Percentiles rank a stretch among this genome's conserved stretches.
These are phyloP conservation scores for Potorous gilbertii DNA, from an alignment of 2,797 vertebrate genomes.

Conservation along the genomic window DNA sequence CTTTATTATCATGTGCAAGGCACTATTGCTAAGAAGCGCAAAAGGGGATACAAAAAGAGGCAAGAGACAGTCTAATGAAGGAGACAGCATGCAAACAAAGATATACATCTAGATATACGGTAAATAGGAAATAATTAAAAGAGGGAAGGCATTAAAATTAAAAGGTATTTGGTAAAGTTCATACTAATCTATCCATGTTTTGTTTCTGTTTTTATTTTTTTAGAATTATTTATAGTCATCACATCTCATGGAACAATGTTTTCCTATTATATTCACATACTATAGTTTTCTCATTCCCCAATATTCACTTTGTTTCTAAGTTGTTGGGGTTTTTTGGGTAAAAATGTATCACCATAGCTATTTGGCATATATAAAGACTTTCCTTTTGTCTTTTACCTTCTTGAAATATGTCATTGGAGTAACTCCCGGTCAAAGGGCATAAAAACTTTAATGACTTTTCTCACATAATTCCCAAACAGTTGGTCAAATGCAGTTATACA, in stretches of 20 bases:
- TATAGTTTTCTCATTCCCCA: not conserved
- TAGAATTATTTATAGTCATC: not conserved
- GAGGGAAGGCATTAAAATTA: not conserved
- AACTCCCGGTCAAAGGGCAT: not conserved
- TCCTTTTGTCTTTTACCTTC: not conserved
- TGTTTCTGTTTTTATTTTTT: not conserved
- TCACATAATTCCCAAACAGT: not conserved
- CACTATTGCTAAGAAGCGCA: not conserved
- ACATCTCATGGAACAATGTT: not conserved
- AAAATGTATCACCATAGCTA: not conserved
- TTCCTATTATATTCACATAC: not conserved
- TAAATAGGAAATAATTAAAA: not conserved
- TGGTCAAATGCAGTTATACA: not conserved
- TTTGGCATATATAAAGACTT: not conserved
- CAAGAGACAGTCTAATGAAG: not conserved
- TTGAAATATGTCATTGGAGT: not conserved
- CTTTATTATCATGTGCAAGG: not conserved
- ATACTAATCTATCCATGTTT: not conserved
- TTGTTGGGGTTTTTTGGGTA: not conserved
- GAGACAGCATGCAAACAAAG: not conserved
- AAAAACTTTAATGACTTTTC: not conserved
- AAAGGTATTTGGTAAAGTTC: not conserved
- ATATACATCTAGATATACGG: not conserved
- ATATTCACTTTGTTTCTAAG: not conserved
- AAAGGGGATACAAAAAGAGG: not conserved